Evolutionary conservation across 2,797 vertebrate species (phyloP).

Genomic region (Hipposideros larvatus): DNA sequence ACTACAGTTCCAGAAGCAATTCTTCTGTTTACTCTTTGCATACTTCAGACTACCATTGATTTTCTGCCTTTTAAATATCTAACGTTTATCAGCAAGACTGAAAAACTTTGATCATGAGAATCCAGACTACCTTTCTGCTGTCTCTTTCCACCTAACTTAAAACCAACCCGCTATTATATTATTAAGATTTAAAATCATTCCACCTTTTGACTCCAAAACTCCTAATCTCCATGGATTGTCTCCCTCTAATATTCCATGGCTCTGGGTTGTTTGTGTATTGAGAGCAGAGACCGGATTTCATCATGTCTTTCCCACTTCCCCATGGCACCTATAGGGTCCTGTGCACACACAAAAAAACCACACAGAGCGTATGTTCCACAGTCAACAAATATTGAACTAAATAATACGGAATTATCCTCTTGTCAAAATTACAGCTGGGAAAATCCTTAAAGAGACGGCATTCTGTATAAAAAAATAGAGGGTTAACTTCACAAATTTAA

Average conservation of each 20-base stretch:
- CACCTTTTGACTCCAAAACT: not conserved
- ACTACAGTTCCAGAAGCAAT: not conserved
- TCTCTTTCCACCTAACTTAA: no score
- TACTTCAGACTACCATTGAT: not conserved
- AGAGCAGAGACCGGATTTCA: not conserved
- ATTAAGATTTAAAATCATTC: not conserved
- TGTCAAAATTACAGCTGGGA: not conserved
- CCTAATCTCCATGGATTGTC: not conserved
- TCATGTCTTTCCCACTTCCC: no score
- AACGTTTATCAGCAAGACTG: not conserved
- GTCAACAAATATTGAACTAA: not conserved
- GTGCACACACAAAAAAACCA: fast-evolving
- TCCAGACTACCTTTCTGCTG: not conserved
- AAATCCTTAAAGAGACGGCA: not conserved
- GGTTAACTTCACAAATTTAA: not conserved
- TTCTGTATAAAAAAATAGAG: not conserved
- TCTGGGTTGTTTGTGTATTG: not conserved
- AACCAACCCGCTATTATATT: no score
- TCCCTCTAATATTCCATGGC: fast-evolving
- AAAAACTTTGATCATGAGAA: no score
- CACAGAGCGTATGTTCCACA: no score
- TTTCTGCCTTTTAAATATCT: not conserved
- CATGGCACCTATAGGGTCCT: fast-evolving
- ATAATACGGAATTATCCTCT: not conserved
- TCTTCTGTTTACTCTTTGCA: not conserved